These are phyloP conservation scores for Bos taurus DNA, from an alignment of 2,113 vertebrate species.

Conservation along the genomic window DNA sequence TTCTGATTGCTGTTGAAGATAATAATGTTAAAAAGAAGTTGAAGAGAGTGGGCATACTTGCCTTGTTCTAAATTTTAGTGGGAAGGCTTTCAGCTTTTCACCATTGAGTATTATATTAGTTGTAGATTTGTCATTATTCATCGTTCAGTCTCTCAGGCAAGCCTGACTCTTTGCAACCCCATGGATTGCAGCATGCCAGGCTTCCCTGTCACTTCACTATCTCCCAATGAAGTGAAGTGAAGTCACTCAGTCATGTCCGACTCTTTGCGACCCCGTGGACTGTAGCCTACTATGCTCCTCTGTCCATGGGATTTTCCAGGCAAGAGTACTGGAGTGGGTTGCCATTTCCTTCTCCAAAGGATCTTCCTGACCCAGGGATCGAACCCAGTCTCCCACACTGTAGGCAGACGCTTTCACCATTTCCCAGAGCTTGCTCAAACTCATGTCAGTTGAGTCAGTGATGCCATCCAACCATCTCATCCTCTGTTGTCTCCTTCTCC, in stretches of 20 bases:
- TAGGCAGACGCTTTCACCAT: background rate
- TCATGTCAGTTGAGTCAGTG: background rate
- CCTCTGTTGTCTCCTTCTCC: background rate
- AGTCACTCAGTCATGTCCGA: no score
- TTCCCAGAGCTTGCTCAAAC: background rate
- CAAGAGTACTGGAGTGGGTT: no score
- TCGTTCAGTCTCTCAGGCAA: background rate
- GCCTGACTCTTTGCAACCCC: background rate
- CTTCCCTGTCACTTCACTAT: background rate
- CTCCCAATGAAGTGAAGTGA: background rate
- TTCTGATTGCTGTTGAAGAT: background rate
- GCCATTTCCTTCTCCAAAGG: no score
- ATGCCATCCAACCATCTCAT: background rate
- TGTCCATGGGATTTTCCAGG: no score
- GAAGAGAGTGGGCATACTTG: background rate
- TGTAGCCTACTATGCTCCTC: no score
- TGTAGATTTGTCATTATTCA: background rate
- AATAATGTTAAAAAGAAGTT: background rate
- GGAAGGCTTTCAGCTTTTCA: background rate
- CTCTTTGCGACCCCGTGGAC: no score
- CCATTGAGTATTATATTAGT: background rate
- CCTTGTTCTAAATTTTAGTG: background rate
- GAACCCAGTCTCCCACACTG: no score
- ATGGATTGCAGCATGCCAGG: background rate
- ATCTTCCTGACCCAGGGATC: no score